These are phyloP conservation scores for Alsophila aescularia DNA, from an alignment of 2,888 invertebrate species.

Conservation along the genomic window DNA sequence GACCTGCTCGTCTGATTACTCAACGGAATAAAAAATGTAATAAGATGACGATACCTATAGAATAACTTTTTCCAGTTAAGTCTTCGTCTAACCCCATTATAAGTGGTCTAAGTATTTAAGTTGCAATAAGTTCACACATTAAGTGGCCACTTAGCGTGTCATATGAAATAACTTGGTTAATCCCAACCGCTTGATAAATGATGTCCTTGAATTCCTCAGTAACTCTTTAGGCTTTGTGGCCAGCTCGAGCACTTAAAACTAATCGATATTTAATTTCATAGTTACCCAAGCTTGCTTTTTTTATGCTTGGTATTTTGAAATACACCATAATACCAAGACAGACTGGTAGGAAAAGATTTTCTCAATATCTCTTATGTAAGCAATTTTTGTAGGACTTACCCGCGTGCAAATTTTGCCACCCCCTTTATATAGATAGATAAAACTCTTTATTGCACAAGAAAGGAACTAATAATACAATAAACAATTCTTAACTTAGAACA, in stretches of 20 bases:
- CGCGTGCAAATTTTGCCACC: no score
- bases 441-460: no score
- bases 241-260: constrained; percentile 28
- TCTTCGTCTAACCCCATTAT: neutral
- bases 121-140: neutral
- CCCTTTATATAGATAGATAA: no score
- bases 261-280: constrained; percentile 39
- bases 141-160: constrained; percentile 4
- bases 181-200: constrained; percentile 14
- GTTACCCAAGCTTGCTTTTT: constrained; percentile 14
- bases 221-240: constrained; percentile 19
- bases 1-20: no score
- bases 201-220: constrained; percentile 27
- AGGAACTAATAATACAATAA: no score
- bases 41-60: no score
- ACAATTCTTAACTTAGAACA: no score
- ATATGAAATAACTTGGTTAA: constrained; percentile 10
- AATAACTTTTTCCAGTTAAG: neutral
- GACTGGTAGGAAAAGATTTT: no score
- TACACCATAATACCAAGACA: neutral
- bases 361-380: no score
- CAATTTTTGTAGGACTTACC: no score
- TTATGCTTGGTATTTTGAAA: constrained; percentile 23
- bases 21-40: no score
- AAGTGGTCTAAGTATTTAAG: neutral